Base-by-base conservation (phyloP, 2,113 vertebrate species). In the Phyllostomus discolor region DNA sequence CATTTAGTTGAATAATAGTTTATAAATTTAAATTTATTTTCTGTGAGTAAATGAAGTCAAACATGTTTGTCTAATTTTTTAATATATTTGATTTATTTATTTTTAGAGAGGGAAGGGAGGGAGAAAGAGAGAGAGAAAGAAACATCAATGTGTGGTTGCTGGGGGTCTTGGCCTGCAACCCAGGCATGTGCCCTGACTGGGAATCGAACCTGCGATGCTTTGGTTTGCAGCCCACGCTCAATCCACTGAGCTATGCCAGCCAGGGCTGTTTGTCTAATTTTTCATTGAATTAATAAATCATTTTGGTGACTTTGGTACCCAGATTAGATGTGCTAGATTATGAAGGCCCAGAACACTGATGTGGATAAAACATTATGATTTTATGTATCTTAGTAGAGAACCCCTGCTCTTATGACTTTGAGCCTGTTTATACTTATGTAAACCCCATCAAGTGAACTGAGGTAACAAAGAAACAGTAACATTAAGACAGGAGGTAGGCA, bases 271-370 rank as follows among this genome's bases (percentile, higher is more conserved):
- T 72, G 31, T 52, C 22, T 90, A 38, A 67, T 46, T 66, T 91
- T 92, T 84, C 38, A 43, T 67, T 48, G 17, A 81, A 10, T 59
- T 91, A 90, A 79, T 69, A 85, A 86, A 48, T 72, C n/a, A 72
- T 88, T 93, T 88, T 76, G n/a, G 7, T 92, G 22, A 88, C 19
- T 93, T 88, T 91, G 70, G 26, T 73, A 84, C 33, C 94, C 16
- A 87, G 31, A 78, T 81, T 90, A 88, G 38, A 76, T 79, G 35
- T 57, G 31, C 10, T 82, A n/a, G 54, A 46, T 57, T 80, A 24
- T 86, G 48, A 93, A 90, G 43, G 43, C 38, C 24, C 66, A 79
- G 59, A 48, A 92, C 10, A 86, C 0, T 57, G 2, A 69, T 50
- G 28, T 64, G 28, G 31, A 50, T 75, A 90, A 92, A 73, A 83